These are phyloP conservation scores for Artibeus jamaicensis DNA, from an alignment of 2,797 vertebrate species.

Conservation along the genomic window DNA sequence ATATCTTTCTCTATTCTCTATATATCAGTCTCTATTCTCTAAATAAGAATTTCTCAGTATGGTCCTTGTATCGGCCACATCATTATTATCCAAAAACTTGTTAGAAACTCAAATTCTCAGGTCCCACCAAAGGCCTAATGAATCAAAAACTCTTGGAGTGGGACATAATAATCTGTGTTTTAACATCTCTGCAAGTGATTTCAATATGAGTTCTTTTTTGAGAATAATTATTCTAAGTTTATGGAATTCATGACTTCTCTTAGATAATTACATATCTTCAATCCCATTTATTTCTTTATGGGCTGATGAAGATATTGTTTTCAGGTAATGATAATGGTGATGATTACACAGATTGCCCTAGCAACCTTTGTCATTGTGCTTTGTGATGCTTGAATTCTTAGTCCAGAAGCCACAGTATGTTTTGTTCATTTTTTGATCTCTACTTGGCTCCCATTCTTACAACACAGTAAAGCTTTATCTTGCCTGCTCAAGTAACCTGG, in stretches of 20 bases:
- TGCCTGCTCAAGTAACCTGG: neutral
- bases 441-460: neutral
- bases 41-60: neutral
- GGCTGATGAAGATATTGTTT: neutral
- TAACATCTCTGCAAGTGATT: neutral
- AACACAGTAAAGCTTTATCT: neutral
- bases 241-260: neutral
- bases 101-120: neutral
- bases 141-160: neutral
- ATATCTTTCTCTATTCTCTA: no score
- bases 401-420: neutral
- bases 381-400: neutral
- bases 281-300: neutral
- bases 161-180: neutral
- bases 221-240: neutral
- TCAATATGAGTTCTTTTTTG: constrained; percentile 21
- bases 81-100: neutral
- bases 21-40: neutral
- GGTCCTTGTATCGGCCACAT: neutral
- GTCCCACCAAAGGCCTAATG: neutral
- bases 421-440: neutral
- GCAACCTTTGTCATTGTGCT: neutral
- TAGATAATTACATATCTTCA: neutral
- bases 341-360: neutral
- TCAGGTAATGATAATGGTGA: neutral